These are phyloP conservation scores for Helarctos malayanus DNA, from an alignment of 2,797 vertebrate species.

Conservation along the genomic window DNA sequence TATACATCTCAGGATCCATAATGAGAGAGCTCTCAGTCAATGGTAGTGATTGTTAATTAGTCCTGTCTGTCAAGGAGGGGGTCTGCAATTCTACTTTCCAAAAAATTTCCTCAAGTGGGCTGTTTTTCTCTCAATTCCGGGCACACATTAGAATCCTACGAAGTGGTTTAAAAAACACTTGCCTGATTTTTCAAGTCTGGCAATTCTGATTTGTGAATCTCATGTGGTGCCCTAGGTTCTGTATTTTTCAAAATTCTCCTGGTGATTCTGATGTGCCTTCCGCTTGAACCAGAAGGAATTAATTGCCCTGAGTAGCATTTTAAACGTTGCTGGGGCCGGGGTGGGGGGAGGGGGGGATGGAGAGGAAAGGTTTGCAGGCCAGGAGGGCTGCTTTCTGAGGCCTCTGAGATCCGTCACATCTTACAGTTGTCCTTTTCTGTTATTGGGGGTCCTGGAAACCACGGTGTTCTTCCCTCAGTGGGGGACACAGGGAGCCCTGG, in stretches of 20 bases:
- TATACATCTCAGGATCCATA: not conserved
- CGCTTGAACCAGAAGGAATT: not conserved
- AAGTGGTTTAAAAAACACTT: constrained; percentile 6
- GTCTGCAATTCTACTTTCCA: not conserved
- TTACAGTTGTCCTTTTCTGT: not conserved
- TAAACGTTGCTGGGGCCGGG: not conserved
- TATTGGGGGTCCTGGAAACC: not conserved
- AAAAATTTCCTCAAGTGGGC: constrained; percentile 28
- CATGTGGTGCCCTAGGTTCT: not conserved
- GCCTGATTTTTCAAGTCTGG: not conserved
- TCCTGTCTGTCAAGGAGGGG: not conserved
- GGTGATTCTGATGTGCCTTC: not conserved
- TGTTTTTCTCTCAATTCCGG: constrained; percentile 16
- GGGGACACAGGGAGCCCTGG: not conserved
- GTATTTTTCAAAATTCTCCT: not conserved
- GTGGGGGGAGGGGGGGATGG: no score
- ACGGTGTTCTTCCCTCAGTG: not conserved
- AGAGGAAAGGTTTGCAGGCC: not conserved
- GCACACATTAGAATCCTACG: not conserved
- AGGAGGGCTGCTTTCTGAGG: not conserved
- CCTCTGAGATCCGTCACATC: not conserved
- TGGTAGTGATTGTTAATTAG: not conserved
- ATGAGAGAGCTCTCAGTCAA: not conserved
- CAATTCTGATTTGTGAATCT: not conserved
- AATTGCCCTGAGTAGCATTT: not conserved